A percentile compares a stretch with the other conserved stretches of the same genome.
phyloP scores from a whole-genome alignment of 2,113 vertebrate species.

The Sterrhoptilus dennistouni region DNA sequence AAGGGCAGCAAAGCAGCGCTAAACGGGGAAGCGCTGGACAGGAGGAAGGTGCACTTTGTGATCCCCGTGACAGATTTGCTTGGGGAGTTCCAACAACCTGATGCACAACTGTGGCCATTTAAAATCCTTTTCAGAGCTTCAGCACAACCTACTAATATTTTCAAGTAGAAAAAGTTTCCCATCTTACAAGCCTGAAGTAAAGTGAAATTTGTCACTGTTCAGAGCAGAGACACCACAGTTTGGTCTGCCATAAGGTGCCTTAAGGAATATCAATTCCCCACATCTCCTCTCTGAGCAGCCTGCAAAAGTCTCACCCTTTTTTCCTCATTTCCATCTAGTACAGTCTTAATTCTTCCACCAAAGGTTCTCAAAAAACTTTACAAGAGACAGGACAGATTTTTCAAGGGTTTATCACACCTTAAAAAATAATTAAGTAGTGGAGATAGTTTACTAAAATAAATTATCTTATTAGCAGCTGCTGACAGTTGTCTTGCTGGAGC shows the following conservation, averaged over 20 bases:
- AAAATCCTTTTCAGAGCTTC: neutral
- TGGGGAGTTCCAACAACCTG: neutral
- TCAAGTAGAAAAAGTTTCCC: neutral
- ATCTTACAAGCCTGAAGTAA: neutral
- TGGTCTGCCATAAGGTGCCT: neutral
- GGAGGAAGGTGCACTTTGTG: accelerated
- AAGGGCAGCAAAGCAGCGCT: neutral
- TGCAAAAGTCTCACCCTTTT: neutral
- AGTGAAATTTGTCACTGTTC: neutral
- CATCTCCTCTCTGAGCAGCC: accelerated
- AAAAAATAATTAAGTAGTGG: neutral
- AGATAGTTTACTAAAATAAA: neutral
- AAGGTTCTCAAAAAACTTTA: neutral
- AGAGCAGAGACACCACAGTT: neutral
- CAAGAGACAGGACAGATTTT: neutral
- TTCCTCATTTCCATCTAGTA: neutral
- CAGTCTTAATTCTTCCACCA: neutral
- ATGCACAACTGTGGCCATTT: neutral
- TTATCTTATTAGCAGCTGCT: neutral
- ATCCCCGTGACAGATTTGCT: neutral
- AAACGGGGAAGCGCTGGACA: neutral
- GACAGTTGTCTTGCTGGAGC: neutral
- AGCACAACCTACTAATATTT: neutral
- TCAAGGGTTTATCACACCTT: neutral
- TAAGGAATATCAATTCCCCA: neutral